Conservation (phyloP, 2,888 invertebrate genomes). For the Drosophila mulleri region DNA sequence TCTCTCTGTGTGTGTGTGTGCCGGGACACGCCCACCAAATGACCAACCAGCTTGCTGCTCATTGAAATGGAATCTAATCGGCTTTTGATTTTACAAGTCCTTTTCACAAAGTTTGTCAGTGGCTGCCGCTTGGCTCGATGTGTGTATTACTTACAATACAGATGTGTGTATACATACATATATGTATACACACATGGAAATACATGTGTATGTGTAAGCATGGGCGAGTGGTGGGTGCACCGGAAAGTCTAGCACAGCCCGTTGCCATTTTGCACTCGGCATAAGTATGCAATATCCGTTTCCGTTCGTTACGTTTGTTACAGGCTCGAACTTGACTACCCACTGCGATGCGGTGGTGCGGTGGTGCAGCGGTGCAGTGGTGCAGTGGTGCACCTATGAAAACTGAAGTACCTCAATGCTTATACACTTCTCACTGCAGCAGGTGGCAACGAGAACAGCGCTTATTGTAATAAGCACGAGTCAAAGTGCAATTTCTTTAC, state of each 20-base stretch:
- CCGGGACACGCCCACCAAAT: conserved; percentile 63
- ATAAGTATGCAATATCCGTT: conserved; percentile 83
- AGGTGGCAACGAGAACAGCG: conserved; percentile 59
- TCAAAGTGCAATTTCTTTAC: conserved; percentile 74
- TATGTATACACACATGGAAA: neutral
- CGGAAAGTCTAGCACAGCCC: conserved; percentile 49
- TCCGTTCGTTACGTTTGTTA: conserved; percentile 79
- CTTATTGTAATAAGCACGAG: conserved; percentile 74
- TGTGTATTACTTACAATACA: conserved; percentile 28
- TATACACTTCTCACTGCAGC: conserved; percentile 60
- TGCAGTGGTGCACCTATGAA: neutral
- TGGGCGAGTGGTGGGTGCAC: neutral
- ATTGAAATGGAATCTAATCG: conserved; percentile 82
- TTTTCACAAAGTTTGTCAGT: conserved; percentile 74
- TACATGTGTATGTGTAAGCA: neutral
- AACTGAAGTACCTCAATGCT: conserved; percentile 39
- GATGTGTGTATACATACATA: neutral
- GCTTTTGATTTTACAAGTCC: conserved; percentile 82
- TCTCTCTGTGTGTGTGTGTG: neutral
- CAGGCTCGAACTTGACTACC: conserved; percentile 60
- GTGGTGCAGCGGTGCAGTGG: neutral
- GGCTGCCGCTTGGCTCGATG: conserved; percentile 42
- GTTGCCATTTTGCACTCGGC: conserved; percentile 74
- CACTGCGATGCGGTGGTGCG: neutral
- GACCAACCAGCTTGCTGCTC: conserved; percentile 78